Conservation (phyloP, 1,140 invertebrate genomes). For the Drosophila setifemur region DNA sequence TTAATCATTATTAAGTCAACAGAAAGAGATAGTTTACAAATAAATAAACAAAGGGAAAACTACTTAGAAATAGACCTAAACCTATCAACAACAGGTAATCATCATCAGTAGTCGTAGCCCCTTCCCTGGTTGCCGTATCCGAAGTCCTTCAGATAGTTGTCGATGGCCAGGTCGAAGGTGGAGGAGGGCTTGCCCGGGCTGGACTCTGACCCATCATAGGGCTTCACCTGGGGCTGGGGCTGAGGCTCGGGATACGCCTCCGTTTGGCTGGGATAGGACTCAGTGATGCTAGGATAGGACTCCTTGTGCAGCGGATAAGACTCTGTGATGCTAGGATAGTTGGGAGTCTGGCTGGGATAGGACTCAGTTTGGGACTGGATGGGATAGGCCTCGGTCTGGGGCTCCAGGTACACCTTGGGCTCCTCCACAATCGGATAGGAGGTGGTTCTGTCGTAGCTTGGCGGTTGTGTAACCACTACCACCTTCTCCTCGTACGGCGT, state of each 20-base stretch:
- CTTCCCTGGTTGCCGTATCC: slow-evolving; percentile 67
- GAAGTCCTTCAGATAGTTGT: slow-evolving; percentile 71
- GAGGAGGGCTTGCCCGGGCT: slow-evolving; percentile 48
- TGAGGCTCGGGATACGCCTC: slow-evolving; percentile 36
- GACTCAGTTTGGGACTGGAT: slow-evolving; percentile 34
- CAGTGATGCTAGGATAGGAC: slow-evolving; percentile 1
- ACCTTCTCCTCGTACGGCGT: slow-evolving; percentile 60
- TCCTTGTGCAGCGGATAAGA: slow-evolving; percentile 10
- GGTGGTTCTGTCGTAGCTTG: slow-evolving; percentile 58
- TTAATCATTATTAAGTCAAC: slow-evolving; percentile 30
- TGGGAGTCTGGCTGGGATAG: slow-evolving; percentile 16
- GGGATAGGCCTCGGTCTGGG: slow-evolving; percentile 51
- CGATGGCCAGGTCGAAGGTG: slow-evolving; percentile 62
- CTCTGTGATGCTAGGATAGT: slow-evolving; percentile 3
- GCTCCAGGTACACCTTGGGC: slow-evolving; percentile 30
- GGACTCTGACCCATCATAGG: slow-evolving; percentile 28
- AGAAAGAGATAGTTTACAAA: slow-evolving; percentile 8
- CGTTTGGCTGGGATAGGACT: slow-evolving; percentile 14
- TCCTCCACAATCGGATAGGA: slow-evolving; percentile 51
- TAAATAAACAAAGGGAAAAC: slow-evolving; percentile 9
- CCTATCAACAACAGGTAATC: slow-evolving; percentile 48
- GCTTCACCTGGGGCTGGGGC: slow-evolving; percentile 38
- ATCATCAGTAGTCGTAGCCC: slow-evolving; percentile 49
- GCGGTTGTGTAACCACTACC: slow-evolving; percentile 45
- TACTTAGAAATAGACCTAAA: slow-evolving; percentile 26